A percentile compares a stretch with the other conserved stretches of the same genome.
Conservation (phyloP, 1,140 invertebrate species). For the Leptoteleia sp. region DNA sequence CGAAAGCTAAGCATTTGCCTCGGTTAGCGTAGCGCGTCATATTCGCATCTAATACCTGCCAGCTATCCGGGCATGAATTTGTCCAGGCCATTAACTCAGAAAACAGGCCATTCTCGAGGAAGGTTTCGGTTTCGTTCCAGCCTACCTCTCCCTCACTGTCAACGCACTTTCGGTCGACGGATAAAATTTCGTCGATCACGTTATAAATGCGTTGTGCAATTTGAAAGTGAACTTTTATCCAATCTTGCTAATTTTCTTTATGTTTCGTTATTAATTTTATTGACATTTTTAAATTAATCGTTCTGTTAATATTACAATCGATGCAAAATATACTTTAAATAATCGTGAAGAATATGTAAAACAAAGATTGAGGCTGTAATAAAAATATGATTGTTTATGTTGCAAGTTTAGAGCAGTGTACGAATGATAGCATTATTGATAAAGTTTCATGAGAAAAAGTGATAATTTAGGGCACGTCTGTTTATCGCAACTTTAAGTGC, state of each 20-base stretch:
- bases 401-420: too few relatives aligned
- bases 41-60: conserved; percentile 61
- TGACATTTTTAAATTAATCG: too few relatives aligned
- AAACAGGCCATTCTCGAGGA: conserved; percentile 62
- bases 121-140: conserved; percentile 62
- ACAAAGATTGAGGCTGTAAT: too few relatives aligned
- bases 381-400: too few relatives aligned
- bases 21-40: conserved; percentile 65
- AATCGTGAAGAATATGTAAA: too few relatives aligned
- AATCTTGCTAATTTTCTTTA: too few relatives aligned
- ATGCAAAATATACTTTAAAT: too few relatives aligned
- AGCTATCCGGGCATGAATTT: conserved; percentile 66
- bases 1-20: conserved; percentile 60
- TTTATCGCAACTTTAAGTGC: conserved; percentile 32
- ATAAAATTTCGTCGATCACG: conserved; percentile 40
- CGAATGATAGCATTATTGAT: conserved; percentile 28
- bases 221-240: conserved; percentile 9
- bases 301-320: too few relatives aligned
- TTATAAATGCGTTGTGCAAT: conserved; percentile 27
- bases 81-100: conserved; percentile 67
- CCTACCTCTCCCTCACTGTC: conserved; percentile 40
- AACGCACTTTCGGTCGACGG: conserved; percentile 15
- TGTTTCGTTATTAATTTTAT: too few relatives aligned
- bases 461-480: conserved; percentile 36
- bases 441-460: conserved; percentile 32